Base-by-base conservation (phyloP, 2,797 vertebrate species). In the Triplophysa yarkandensis region DNA sequence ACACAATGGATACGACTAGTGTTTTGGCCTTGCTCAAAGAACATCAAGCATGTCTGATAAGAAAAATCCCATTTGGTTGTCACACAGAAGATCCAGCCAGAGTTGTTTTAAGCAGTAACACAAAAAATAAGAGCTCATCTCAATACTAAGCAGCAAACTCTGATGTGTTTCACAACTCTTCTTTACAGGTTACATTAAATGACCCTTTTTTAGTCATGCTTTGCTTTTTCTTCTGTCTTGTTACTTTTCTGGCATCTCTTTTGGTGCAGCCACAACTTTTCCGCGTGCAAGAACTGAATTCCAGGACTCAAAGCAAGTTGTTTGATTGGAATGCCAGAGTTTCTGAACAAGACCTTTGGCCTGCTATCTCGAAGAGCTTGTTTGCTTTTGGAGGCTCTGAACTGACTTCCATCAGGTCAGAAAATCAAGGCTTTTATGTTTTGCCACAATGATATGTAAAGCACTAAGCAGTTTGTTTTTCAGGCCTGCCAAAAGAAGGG, bases 371-470 rank as follows among this genome's bases (percentile, higher is more conserved):
- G 71, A 65, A 74, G 39, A 27, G 60, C 25, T 67, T 68, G 69
- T 66, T 44, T 39, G 41, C 43, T 34, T n/a, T 66, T 67, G 27
- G 64, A 62, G 60, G 57, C 58, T 23, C 3, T 34, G 19, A 32
- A 48, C 52, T 23, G 30, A 2, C 36, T 74, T 88, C 89, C 88
- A 88, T 90, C 87, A 85, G 84, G 75, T 83, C 74, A 83, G 77
- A 82, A 81, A 73, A 75, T 32, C 28, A 52, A 41, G 19, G 48
- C 83, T 89, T 91, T 91, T 62, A 86, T 89, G 84, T 84, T 71
- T 68, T 58, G 74, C 81, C 82, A 85, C 87, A 87, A 79, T 85
- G 82, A 82, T 69, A 70, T 74, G 61, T 86, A 88, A 90, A 91
- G 88, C 73, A 80, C 78, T 86, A 62, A 83, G 86, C 88, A 25